These are phyloP conservation scores for Pimpla rufipes DNA, from an alignment of 2,888 invertebrate genomes.

Conservation along the genomic window DNA sequence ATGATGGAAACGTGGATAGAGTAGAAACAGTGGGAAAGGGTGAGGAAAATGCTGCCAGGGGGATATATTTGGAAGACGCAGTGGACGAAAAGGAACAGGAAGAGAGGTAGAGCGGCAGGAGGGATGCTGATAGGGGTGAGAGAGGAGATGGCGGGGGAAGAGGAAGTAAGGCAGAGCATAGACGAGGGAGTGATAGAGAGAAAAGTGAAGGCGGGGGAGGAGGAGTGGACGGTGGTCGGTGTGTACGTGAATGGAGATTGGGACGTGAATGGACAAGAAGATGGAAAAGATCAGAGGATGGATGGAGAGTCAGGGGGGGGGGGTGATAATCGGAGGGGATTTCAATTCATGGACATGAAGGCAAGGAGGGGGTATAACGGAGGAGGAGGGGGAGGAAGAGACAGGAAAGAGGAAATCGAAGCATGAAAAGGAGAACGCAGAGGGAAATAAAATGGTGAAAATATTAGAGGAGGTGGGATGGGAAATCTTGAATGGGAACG, in stretches of 20 bases:
- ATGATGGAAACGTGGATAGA: conserved; percentile 40
- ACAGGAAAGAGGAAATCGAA: conserved; percentile 46
- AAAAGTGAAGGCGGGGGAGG: neutral
- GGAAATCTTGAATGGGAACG: conserved; percentile 61
- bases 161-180: neutral
- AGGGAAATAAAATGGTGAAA: conserved; percentile 36
- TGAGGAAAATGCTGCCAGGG: conserved; percentile 2
- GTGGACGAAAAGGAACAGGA: conserved; percentile 1
- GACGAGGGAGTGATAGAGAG: neutral
- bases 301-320: conserved; percentile 7
- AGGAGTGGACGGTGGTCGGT: neutral
- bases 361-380: conserved; percentile 51
- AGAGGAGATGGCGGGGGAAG: neutral
- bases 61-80: conserved; percentile 18
- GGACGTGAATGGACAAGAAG: too few species aligned
- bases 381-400: neutral
- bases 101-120: conserved; percentile 19
- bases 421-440: conserved; percentile 48
- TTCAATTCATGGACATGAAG: conserved; percentile 54
- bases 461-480: conserved; percentile 49
- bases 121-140: conserved; percentile 6
- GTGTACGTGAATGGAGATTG: too few species aligned
- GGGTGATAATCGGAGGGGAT: conserved; percentile 45
- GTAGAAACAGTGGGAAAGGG: conserved; percentile 1
- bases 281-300: conserved; percentile 1